Evolutionary conservation across 1,140 invertebrate species (phyloP).

Genomic region (Aphaenogaster floridana): DNA sequence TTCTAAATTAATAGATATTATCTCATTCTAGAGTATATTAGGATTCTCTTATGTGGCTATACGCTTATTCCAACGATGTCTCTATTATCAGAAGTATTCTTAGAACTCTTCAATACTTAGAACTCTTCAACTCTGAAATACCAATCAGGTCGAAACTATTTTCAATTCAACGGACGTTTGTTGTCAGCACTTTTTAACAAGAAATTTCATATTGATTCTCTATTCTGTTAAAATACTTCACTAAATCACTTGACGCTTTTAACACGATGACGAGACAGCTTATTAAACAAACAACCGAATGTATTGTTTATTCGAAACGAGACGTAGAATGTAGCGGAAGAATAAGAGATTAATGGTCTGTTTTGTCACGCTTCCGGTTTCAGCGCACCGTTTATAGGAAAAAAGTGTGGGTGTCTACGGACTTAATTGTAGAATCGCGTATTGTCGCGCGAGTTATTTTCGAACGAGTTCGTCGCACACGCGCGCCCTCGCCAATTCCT

Average conservation of each 20-base stretch:
- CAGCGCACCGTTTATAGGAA: neutral
- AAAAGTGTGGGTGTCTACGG: neutral
- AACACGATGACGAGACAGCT: neutral
- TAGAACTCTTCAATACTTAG: neutral
- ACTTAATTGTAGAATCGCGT: neutral
- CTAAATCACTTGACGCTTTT: neutral
- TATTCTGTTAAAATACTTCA: neutral
- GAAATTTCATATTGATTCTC: constrained; percentile 4
- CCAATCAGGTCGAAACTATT: neutral
- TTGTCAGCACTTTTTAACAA: neutral
- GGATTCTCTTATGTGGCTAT: neutral
- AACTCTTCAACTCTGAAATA: constrained; percentile 8
- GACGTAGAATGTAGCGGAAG: neutral
- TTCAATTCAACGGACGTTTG: neutral
- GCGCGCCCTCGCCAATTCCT: neutral
- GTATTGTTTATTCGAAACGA: constrained; percentile 14
- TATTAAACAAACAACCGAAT: constrained; percentile 29
- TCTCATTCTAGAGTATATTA: neutral
- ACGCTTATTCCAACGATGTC: neutral
- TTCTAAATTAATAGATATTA: neutral
- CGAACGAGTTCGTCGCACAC: neutral
- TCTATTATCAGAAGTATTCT: neutral
- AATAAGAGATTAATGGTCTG: constrained; percentile 11
- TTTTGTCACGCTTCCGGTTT: neutral
- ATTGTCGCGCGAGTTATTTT: constrained; percentile 28